These are phyloP conservation scores for Dufourea novaeangliae DNA, from an alignment of 1,140 invertebrate species.

Conservation along the genomic window DNA sequence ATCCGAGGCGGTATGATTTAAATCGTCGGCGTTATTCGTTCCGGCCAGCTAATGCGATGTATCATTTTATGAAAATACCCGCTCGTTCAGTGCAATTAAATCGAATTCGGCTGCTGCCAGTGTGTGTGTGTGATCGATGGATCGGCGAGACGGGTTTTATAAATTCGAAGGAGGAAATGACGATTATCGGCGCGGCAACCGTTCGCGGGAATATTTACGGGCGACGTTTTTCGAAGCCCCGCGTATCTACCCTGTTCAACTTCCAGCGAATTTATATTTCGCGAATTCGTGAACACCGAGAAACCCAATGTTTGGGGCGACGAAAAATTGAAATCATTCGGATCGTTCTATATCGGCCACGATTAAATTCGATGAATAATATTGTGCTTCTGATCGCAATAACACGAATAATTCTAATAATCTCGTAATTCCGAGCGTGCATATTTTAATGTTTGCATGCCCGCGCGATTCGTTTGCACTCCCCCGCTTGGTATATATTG, in stretches of 20 bases:
- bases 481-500: background rate
- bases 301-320: too few relatives aligned
- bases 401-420: conserved; percentile 37
- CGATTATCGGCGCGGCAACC: conserved; percentile 8
- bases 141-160: background rate
- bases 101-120: background rate
- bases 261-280: too few relatives aligned
- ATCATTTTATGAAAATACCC: conserved; percentile 43
- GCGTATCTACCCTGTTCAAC: too few relatives aligned
- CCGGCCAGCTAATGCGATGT: background rate
- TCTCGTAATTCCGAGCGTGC: background rate
- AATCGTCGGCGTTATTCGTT: background rate
- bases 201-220: conserved; percentile 6
- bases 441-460: conserved; percentile 2
- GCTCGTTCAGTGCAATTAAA: conserved; percentile 14
- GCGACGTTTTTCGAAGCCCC: background rate
- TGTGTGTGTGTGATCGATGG: background rate
- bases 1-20: too few relatives aligned
- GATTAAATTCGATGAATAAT: conserved; percentile 11
- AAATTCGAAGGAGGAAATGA: conserved; percentile 25
- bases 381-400: conserved; percentile 1
- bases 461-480: background rate
- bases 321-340: background rate
- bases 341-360: background rate
- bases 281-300: too few relatives aligned